These are phyloP conservation scores for Thunnus albacares DNA, from an alignment of 2,797 vertebrate genomes.

Conservation along the genomic window DNA sequence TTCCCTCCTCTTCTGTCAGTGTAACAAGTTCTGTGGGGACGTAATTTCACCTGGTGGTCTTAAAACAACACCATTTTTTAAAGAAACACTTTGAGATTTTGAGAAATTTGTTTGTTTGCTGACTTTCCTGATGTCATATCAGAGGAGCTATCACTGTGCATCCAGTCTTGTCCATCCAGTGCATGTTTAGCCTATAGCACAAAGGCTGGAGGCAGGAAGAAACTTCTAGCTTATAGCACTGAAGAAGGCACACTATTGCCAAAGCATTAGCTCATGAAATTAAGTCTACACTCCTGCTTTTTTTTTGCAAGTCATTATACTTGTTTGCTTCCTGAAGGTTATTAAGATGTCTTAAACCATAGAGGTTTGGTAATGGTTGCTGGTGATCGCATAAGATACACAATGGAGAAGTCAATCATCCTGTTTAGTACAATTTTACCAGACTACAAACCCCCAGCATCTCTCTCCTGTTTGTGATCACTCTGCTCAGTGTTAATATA, in stretches of 20 bases:
- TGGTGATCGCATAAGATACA: background rate
- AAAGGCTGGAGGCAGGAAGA: background rate
- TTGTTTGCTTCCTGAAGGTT: too few relatives aligned
- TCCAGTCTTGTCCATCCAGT: background rate
- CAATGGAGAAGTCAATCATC: background rate
- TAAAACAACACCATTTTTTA: background rate
- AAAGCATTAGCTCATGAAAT: too few relatives aligned
- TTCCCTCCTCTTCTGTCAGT: slow-evolving; percentile 13
- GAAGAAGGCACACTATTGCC: background rate
- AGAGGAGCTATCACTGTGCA: background rate
- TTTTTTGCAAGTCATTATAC: too few relatives aligned
- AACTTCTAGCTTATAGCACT: background rate
- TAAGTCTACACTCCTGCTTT: background rate
- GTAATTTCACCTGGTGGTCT: slow-evolving; percentile 27
- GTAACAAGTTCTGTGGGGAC: slow-evolving; percentile 28
- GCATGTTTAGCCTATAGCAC: background rate
- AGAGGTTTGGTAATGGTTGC: too few relatives aligned
- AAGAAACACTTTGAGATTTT: background rate
- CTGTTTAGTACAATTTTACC: background rate
- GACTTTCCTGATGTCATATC: background rate
- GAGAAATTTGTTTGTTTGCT: background rate
- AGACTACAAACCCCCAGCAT: background rate
- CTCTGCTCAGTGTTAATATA: too few relatives aligned
- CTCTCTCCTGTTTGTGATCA: too few relatives aligned
- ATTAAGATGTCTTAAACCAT: too few relatives aligned